Conservation (phyloP, 2,888 invertebrate species). For the Strigamia crassipes region DNA sequence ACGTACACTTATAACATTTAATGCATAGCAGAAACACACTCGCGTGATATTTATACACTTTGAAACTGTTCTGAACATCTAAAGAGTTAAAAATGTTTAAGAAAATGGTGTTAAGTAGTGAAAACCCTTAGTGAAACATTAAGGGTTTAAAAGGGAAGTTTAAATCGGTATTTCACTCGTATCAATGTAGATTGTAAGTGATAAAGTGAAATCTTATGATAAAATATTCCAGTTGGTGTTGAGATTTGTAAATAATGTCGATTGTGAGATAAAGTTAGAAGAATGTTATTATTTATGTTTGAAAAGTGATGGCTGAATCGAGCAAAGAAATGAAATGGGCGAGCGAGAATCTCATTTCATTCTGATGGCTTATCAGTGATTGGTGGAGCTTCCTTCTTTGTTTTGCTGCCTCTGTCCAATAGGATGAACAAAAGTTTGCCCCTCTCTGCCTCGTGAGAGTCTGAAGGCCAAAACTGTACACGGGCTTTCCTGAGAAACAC, state of each 20-base stretch:
- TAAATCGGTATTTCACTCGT: not conserved
- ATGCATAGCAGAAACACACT: not conserved
- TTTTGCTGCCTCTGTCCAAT: not conserved
- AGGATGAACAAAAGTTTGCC: not conserved
- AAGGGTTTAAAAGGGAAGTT: not conserved
- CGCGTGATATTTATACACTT: not conserved
- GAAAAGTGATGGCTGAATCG: no score
- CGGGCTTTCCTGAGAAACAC: no score
- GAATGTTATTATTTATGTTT: not conserved
- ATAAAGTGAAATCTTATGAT: not conserved
- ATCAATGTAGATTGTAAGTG: not conserved
- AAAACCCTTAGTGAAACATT: not conserved
- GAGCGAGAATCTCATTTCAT: not conserved
- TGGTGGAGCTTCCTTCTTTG: not conserved
- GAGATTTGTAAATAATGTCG: not conserved
- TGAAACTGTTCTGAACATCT: not conserved
- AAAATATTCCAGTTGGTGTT: not conserved
- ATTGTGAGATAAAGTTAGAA: not conserved
- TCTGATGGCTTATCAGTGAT: not conserved
- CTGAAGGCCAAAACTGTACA: not conserved
- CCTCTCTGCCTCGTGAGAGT: not conserved
- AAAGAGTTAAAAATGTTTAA: not conserved
- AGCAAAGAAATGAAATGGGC: no score
- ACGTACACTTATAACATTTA: not conserved
- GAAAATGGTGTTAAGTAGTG: not conserved